Conservation (phyloP, 2,888 invertebrate species). For the Cactoblastis cactorum region DNA sequence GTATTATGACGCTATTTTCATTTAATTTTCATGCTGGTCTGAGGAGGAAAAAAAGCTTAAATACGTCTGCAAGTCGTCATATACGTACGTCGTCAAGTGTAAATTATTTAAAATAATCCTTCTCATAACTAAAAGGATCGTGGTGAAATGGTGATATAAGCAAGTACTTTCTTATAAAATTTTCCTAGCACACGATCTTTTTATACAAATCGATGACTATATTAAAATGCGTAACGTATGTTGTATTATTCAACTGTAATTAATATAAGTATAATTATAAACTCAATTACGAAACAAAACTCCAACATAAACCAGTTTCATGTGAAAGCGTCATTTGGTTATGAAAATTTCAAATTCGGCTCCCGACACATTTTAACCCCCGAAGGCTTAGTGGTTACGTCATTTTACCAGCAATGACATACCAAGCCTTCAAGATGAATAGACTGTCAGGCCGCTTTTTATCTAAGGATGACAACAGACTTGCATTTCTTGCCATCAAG, state of each 20-base stretch:
- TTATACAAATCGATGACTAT: too few species aligned
- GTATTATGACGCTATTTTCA: too few species aligned
- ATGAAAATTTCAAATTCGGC: slow-evolving; percentile 6
- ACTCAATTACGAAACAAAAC: background rate
- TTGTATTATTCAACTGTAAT: background rate
- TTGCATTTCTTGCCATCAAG: slow-evolving; percentile 33
- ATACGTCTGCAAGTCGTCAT: too few species aligned
- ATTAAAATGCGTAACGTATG: too few species aligned
- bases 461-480: slow-evolving; percentile 16
- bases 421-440: slow-evolving; percentile 43
- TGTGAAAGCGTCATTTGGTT: slow-evolving; percentile 2
- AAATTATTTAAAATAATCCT: too few species aligned
- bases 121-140: too few species aligned
- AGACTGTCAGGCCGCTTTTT: slow-evolving; percentile 32
- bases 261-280: background rate
- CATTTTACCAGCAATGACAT: slow-evolving; percentile 26
- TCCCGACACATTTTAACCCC: background rate
- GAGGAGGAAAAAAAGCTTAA: too few species aligned
- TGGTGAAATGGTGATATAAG: too few species aligned
- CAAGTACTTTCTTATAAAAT: too few species aligned
- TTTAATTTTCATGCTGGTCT: too few species aligned
- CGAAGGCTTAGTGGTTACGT: slow-evolving; percentile 16
- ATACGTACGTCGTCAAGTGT: too few species aligned
- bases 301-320: background rate
- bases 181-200: too few species aligned